These are phyloP conservation scores for Terebella lapidaria DNA, from an alignment of 2,888 invertebrate species.

Conservation along the genomic window DNA sequence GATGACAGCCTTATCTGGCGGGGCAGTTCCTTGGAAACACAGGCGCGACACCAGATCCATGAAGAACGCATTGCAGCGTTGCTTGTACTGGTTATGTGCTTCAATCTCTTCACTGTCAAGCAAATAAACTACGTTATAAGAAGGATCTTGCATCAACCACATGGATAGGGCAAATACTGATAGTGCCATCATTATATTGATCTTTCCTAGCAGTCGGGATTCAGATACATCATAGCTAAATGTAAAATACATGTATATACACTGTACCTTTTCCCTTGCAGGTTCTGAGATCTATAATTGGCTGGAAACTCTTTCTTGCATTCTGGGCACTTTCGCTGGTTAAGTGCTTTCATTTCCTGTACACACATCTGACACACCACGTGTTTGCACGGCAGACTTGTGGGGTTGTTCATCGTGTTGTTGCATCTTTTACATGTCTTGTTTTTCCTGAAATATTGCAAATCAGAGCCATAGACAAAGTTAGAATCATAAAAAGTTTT, in stretches of 20 bases:
- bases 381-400: slow-evolving; percentile 38
- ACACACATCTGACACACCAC: slow-evolving; percentile 34
- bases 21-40: slow-evolving; percentile 22
- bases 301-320: slow-evolving; percentile 26
- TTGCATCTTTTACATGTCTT: slow-evolving; percentile 26
- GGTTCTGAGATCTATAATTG: too few species aligned
- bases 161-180: too few species aligned
- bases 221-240: too few species aligned
- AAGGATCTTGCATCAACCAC: too few species aligned
- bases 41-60: slow-evolving; percentile 27
- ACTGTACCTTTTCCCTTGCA: too few species aligned
- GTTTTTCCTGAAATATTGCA: not conserved
- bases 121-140: slow-evolving; percentile 1
- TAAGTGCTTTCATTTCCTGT: slow-evolving; percentile 20
- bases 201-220: too few species aligned
- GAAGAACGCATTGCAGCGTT: slow-evolving; percentile 26
- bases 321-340: slow-evolving; percentile 24
- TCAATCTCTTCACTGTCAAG: slow-evolving; percentile 12
- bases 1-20: slow-evolving; percentile 21
- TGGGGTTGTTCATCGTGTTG: slow-evolving; percentile 27
- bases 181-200: too few species aligned
- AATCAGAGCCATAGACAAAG: slow-evolving; percentile 13
- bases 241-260: too few species aligned
- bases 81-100: slow-evolving; percentile 18
- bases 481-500: slow-evolving; percentile 13